Percentiles rank a stretch among this genome's conserved stretches.
phyloP scores from a whole-genome alignment of 2,888 invertebrate species.

The Eilema caniola region DNA sequence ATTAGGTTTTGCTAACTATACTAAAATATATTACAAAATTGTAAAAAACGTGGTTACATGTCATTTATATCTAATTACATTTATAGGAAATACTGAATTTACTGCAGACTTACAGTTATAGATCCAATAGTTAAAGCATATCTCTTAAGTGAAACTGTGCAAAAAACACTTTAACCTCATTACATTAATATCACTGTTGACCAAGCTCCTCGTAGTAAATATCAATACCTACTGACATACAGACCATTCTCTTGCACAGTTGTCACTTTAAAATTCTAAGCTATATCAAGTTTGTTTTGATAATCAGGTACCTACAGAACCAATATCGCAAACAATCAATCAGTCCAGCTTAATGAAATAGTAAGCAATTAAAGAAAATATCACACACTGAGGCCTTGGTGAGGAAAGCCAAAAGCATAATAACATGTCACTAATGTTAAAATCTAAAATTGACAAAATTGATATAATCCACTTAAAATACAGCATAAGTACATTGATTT shows the following conservation, averaged over 20 bases:
- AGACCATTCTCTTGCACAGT: constrained; percentile 78
- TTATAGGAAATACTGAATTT: constrained; percentile 81
- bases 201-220: constrained; percentile 72
- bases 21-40: constrained; percentile 81
- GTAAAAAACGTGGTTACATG: constrained; percentile 77
- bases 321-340: constrained; percentile 50
- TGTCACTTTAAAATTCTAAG: constrained; percentile 70
- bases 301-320: constrained; percentile 52
- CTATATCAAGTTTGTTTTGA: constrained; percentile 53
- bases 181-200: constrained; percentile 79
- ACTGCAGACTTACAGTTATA: constrained; percentile 73
- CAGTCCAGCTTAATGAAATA: constrained; percentile 36
- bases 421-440: constrained; percentile 72
- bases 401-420: constrained; percentile 68
- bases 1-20: constrained; percentile 80
- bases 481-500: constrained; percentile 66
- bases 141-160: constrained; percentile 79
- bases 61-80: constrained; percentile 77
- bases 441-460: constrained; percentile 87
- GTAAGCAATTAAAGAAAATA: constrained; percentile 39
- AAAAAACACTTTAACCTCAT: constrained; percentile 70
- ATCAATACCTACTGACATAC: constrained; percentile 65
- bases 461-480: constrained; percentile 84
- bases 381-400: constrained; percentile 46
- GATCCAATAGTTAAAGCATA: constrained; percentile 70